Evolutionary conservation across 2,888 invertebrate species (phyloP), one percentile per base, ranked within the genome.

Genomic region (Germaria angustata): DNA sequence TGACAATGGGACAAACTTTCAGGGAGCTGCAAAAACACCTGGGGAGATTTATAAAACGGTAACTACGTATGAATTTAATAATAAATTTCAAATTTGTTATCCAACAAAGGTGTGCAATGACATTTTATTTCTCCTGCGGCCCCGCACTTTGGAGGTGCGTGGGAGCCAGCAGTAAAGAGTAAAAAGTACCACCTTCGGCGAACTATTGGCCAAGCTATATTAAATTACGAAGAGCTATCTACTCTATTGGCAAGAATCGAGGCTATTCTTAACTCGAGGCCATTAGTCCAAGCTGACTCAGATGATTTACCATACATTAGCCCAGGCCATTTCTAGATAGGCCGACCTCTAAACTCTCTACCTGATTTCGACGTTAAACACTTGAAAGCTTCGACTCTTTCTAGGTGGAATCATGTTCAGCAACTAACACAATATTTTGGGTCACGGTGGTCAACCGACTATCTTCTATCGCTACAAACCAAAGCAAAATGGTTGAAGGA

Each of bases 1-100:
- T n/a, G 72, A 73, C 36, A 84, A 84, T 44, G 84, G 84, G 0
- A 79, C 73, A 2, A 83, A 84, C 17, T 85, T 85, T 39, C 28
- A 79, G 2, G 81, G 80, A 6, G 73, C 73, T 24, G 51, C 51
- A 3, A 68, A 41, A 17, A 68, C 53, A 39, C 41, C 53, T 0
- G n/a, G 11, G 1, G 28, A 68, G 41, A 68, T 51, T 1, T n/a
- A n/a, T n/a, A n/a, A n/a, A n/a, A n/a, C n/a, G n/a, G n/a, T n/a
- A n/a, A 55, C 17, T 20, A 32, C 3, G 4, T 34, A 32, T n/a
- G n/a, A n/a, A n/a, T n/a, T n/a, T n/a, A n/a, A n/a, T n/a, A n/a
- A n/a, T 44, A 75, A 20, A 17, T 53, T 9, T 75, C 57, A 11
- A 66, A 73, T 28, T 39, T 28, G 32, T n/a, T 73, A 39, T 63